phyloP scores from a whole-genome alignment of 2,888 invertebrate genomes.

The Chaitophorus viminalis region DNA sequence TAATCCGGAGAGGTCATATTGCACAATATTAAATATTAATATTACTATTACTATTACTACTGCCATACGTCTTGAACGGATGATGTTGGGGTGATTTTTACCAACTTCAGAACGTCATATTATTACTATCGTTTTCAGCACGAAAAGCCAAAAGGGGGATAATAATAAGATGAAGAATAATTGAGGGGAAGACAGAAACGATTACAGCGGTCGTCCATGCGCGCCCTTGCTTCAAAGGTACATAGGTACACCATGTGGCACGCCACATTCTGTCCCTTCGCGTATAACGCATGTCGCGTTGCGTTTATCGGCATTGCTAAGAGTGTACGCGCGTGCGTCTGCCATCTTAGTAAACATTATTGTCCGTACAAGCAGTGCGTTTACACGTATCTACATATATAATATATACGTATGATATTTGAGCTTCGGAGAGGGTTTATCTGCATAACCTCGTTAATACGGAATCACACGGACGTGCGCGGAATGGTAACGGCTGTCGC shows the following conservation, averaged over 20 bases:
- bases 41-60: background rate
- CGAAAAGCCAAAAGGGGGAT: too few relatives aligned
- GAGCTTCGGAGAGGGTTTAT: conserved; percentile 31
- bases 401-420: background rate
- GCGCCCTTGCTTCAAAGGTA: background rate
- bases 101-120: background rate
- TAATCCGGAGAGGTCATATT: background rate
- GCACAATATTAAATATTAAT: background rate
- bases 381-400: background rate
- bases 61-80: background rate
- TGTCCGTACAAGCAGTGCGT: background rate
- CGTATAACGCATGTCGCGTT: background rate
- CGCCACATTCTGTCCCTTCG: background rate
- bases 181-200: background rate
- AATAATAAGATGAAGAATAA: too few relatives aligned
- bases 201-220: background rate
- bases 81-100: too few relatives aligned
- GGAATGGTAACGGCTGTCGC: conserved; percentile 24
- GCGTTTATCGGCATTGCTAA: background rate
- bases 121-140: background rate
- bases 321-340: background rate
- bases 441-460: conserved; percentile 54
- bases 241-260: background rate
- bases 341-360: background rate
- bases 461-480: conserved; percentile 39